Conservation (phyloP, 1,140 invertebrate genomes). For the Drosophila nigromelanica region DNA sequence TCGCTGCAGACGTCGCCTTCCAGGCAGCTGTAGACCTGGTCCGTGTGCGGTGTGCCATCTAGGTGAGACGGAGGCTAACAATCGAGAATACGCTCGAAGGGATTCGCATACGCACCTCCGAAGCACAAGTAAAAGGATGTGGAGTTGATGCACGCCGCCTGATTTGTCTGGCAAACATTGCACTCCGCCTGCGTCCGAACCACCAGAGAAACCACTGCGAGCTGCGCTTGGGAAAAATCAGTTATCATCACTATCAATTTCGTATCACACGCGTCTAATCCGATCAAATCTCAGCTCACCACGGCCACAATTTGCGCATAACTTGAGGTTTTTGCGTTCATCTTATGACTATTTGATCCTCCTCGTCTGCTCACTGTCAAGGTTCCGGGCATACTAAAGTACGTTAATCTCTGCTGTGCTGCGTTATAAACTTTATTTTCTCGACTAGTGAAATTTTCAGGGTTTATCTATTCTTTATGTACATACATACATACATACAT, state of each 20-base stretch:
- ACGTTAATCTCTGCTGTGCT: slow-evolving; percentile 14
- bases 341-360: slow-evolving; percentile 29
- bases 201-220: slow-evolving; percentile 32
- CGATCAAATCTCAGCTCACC: slow-evolving; percentile 27
- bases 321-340: neutral
- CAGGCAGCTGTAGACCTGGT: slow-evolving; percentile 64
- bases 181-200: slow-evolving; percentile 39
- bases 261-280: neutral
- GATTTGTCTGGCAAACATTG: slow-evolving; percentile 73
- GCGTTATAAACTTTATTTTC: slow-evolving; percentile 9
- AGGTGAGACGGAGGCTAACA: neutral
- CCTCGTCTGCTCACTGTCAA: slow-evolving; percentile 59
- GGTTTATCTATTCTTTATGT: slow-evolving; percentile 50
- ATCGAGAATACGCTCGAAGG: neutral
- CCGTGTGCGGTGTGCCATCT: slow-evolving; percentile 53
- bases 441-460: slow-evolving; percentile 43
- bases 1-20: slow-evolving; percentile 72
- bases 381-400: slow-evolving; percentile 57
- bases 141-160: slow-evolving; percentile 76
- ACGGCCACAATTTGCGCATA: slow-evolving; percentile 30
- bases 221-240: neutral
- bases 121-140: slow-evolving; percentile 78
- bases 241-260: neutral
- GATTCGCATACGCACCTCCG: slow-evolving; percentile 50
- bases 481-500: too few species aligned